phyloP scores from a whole-genome alignment of 1,140 invertebrate species.

The Heliconius himera region DNA sequence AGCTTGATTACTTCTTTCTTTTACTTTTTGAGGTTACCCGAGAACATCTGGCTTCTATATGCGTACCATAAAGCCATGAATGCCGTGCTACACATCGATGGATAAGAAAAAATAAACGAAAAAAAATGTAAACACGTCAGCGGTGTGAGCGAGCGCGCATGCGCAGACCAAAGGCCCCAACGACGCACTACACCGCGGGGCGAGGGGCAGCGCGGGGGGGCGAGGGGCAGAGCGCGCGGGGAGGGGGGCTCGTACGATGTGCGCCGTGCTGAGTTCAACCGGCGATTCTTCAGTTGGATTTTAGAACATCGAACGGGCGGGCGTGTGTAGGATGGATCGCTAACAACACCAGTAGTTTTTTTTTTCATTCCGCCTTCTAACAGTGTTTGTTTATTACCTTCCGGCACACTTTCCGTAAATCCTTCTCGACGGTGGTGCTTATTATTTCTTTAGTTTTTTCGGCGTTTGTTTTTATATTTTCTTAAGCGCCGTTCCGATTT shows the following conservation, averaged over 20 bases:
- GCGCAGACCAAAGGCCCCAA: conserved; percentile 66
- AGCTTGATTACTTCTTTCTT: conserved; percentile 21
- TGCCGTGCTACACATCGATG: conserved; percentile 33
- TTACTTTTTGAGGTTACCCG: conserved; percentile 33
- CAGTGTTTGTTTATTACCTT: conserved; percentile 81
- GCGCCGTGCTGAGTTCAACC: conserved; percentile 56
- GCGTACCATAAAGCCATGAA: conserved; percentile 38
- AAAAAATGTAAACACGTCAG: conserved; percentile 80
- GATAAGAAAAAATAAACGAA: conserved; percentile 61
- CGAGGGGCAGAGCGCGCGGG: conserved; percentile 44
- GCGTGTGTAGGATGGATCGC: conserved; percentile 80
- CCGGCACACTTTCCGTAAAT: conserved; percentile 74
- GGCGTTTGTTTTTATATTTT: conserved; percentile 67
- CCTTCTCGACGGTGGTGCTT: conserved; percentile 78
- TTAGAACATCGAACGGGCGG: conserved; percentile 80
- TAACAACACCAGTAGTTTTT: conserved; percentile 76
- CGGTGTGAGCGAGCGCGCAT: conserved; percentile 70
- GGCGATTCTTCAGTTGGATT: conserved; percentile 78
- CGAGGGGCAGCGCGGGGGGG: conserved; percentile 23
- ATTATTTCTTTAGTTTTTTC: conserved; percentile 61
- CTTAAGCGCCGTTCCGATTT: conserved; percentile 77
- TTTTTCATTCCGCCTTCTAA: conserved; percentile 78
- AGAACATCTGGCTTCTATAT: conserved; percentile 42
- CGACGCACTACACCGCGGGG: conserved; percentile 53
- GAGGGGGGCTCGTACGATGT: conserved; percentile 40